Percentiles rank a stretch among this genome's conserved stretches.
phyloP scores from a whole-genome alignment of 2,113 vertebrate species.

The Heptranchias perlo region DNA sequence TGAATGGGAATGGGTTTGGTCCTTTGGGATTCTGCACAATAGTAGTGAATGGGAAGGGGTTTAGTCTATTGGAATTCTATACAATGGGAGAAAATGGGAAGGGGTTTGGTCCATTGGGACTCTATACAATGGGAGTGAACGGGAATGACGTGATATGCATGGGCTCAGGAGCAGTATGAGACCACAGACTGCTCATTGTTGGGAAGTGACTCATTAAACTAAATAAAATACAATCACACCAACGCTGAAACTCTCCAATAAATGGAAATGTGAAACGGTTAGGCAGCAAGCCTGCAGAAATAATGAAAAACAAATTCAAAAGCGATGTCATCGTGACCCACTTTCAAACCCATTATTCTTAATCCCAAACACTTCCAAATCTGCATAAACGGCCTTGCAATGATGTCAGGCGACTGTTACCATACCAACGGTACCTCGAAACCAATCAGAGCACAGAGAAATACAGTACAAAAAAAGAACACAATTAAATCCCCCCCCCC shows the following conservation, averaged over 20 bases:
- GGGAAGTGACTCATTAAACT: not conserved
- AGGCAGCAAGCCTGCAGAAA: not conserved
- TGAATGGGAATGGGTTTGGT: no score
- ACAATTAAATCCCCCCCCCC: no score
- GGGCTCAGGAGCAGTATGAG: not conserved
- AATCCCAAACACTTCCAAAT: not conserved
- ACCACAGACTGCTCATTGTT: not conserved
- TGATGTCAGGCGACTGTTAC: not conserved
- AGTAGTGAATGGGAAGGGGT: not conserved
- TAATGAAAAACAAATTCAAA: not conserved
- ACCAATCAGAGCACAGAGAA: not conserved
- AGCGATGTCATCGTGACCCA: not conserved
- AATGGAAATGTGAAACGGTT: not conserved
- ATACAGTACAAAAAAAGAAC: not conserved
- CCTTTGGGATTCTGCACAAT: no score
- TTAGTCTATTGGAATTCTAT: no score
- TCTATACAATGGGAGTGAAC: not conserved
- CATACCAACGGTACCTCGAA: not conserved
- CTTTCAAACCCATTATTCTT: not conserved
- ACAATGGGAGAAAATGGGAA: no score
- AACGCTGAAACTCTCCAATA: not conserved
- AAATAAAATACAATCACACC: not conserved
- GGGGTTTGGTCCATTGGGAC: not conserved
- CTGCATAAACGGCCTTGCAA: not conserved
- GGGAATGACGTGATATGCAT: not conserved